Evolutionary conservation across 2,797 vertebrate species (phyloP).

Genomic region (Spatula clypeata): DNA sequence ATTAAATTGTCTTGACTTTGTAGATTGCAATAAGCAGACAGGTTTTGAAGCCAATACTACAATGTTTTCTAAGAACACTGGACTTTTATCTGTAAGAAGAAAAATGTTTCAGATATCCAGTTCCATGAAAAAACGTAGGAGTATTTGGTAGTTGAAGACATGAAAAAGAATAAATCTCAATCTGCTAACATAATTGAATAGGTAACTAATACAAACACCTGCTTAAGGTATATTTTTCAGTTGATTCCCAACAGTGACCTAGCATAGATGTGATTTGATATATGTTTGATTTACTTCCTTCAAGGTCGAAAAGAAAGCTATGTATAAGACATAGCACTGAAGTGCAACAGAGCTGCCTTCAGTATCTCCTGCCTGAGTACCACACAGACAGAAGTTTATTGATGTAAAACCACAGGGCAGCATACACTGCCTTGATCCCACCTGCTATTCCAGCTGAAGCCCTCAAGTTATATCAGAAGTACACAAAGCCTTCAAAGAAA

Average conservation of each 20-base stretch:
- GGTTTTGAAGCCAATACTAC: too few species aligned
- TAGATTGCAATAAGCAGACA: neutral
- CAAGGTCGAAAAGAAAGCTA: neutral
- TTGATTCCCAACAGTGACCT: neutral
- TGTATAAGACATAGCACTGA: neutral
- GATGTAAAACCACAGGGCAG: neutral
- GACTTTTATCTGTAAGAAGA: neutral
- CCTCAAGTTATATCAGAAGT: neutral
- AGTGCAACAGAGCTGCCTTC: neutral
- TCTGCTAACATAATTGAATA: neutral
- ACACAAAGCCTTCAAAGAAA: neutral
- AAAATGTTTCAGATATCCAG: neutral
- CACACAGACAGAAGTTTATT: neutral
- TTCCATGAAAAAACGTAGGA: neutral
- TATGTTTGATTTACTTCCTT: neutral
- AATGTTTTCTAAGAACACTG: neutral
- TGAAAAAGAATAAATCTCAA: too few species aligned
- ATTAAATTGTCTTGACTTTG: neutral
- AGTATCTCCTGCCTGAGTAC: neutral
- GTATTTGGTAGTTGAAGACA: neutral
- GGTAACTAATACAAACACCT: neutral
- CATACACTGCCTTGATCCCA: neutral
- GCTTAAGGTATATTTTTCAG: neutral
- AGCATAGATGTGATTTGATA: neutral
- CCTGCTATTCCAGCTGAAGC: neutral